These are phyloP conservation scores for Crepidodera aurea DNA, from an alignment of 2,888 invertebrate species.

Conservation along the genomic window DNA sequence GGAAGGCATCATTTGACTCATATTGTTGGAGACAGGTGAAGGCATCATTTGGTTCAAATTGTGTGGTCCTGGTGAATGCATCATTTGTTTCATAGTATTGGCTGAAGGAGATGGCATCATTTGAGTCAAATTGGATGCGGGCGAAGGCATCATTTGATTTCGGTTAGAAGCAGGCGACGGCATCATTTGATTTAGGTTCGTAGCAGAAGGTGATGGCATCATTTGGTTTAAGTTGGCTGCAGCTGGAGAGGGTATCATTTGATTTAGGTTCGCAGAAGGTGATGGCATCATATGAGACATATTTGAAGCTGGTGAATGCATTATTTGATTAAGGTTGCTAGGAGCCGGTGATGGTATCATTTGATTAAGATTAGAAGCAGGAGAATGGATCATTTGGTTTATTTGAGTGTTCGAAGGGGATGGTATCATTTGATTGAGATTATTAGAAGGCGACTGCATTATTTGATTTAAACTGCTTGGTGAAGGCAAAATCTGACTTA, in stretches of 20 bases:
- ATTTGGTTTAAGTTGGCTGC: constrained; percentile 43
- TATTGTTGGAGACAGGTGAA: constrained; percentile 44
- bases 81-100: constrained; percentile 43
- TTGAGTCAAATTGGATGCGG: constrained; percentile 49
- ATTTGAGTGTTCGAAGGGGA: constrained; percentile 42
- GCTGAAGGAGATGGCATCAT: constrained; percentile 45
- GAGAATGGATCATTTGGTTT: constrained; percentile 51
- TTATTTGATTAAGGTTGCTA: constrained; percentile 48
- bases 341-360: constrained; percentile 52
- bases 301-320: constrained; percentile 46
- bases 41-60: constrained; percentile 50
- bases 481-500: constrained; percentile 48
- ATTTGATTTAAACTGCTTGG: constrained; percentile 51
- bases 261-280: constrained; percentile 45
- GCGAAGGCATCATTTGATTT: constrained; percentile 52
- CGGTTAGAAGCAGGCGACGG: constrained; percentile 43
- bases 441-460: constrained; percentile 46
- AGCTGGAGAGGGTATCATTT: constrained; percentile 48
- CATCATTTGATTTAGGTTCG: constrained; percentile 49
- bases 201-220: constrained; percentile 45
- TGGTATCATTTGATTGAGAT: constrained; percentile 50
- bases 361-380: constrained; percentile 44
- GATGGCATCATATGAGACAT: constrained; percentile 50
- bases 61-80: constrained; percentile 45
- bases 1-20: constrained; percentile 51